Base-by-base conservation (phyloP, 2,888 invertebrate species). In the Oligia latruncula region DNA sequence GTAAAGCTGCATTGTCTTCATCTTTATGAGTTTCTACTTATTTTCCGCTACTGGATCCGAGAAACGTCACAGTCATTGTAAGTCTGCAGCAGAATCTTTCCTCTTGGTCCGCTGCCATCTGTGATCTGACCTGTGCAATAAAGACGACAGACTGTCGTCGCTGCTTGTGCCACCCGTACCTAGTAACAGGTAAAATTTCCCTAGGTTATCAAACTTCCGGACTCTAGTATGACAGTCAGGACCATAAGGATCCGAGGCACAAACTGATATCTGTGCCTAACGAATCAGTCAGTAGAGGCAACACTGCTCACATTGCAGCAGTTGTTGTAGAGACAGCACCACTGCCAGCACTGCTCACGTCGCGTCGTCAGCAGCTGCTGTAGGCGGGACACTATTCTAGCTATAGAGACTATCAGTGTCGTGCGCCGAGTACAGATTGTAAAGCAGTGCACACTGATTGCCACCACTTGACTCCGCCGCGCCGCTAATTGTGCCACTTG, bases 401-500 rank as follows among this genome's bases (percentile, higher is more conserved):
- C 35, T 62, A 5, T 40, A 66, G 73, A 58, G 35, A 55, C 23
- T 55, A 17, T 17, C 35, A 71, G 43, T 43, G 52, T 67, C 13
- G 55, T 55, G 75, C 40, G 55, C 46, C 23, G 77, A 49, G n/a
- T 43, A 73, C 73, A 49, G 72, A 75, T 73, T 78, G 83, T 72
- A 60, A 71, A 78, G 74, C 78, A 74, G 83, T 78, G 75, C 74
- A 85, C 87, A 88, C 87, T 91, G 92, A 93, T 93, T 93, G 91
- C 84, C 80, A 80, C 90, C 93, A 93, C 92, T 92, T 93, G 92
- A 93, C 91, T 91, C 89, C 82, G 90, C 77, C 78, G 82, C 85
- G 76, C 74, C 75, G 77, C 83, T 90, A 90, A 90, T 92, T 91
- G 84, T 85, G 77, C 80, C 87, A 88, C 86, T 90, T 86, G 83